A percentile compares a stretch with the other conserved stretches of the same genome.
phyloP scores from a whole-genome alignment of 30 jellyfish, hydroid and myxozoan genomes.

The Aurelia sp. region DNA sequence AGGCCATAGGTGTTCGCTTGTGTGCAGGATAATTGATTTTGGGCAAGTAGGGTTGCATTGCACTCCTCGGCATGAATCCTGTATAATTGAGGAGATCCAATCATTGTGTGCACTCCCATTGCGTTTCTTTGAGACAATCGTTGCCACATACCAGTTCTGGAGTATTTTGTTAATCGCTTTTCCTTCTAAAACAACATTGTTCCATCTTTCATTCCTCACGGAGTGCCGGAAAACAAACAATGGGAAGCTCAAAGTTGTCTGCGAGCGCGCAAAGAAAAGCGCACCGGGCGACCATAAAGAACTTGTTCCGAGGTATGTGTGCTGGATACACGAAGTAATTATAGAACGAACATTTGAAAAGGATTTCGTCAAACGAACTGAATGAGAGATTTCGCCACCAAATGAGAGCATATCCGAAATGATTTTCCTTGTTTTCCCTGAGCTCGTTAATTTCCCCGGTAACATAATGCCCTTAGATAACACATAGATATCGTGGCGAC shows the following conservation, averaged over 20 bases:
- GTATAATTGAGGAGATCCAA: background rate
- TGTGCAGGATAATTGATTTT: conserved; percentile 16
- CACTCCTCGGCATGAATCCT: conserved; percentile 62
- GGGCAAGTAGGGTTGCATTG: conserved; percentile 98
- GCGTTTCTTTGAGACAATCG: conserved; percentile 11
- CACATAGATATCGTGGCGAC: conserved; percentile 73
- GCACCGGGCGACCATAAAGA: conserved; percentile 83
- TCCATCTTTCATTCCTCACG: conserved; percentile 60
- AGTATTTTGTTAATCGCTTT: conserved; percentile 33
- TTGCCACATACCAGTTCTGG: conserved; percentile 44
- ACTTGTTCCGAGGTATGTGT: conserved; percentile 79
- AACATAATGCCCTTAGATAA: conserved; percentile 46
- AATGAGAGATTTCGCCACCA: conserved; percentile 74
- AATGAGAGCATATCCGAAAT: conserved; percentile 67
- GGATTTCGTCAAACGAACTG: conserved; percentile 49
- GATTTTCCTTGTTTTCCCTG: conserved; percentile 34
- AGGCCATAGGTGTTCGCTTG: conserved; percentile 51
- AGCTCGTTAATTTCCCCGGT: conserved; percentile 23
- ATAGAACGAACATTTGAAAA: conserved; percentile 58
- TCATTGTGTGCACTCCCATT: conserved; percentile 27
- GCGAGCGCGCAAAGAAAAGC: conserved; percentile 50
- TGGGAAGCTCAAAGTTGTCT: conserved; percentile 42
- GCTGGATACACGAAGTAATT: conserved; percentile 87
- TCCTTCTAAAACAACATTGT: conserved; percentile 54
- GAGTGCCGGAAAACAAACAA: conserved; percentile 71